Base-by-base conservation (phyloP, 1,140 invertebrate species). In the Coelopa frigida region DNA sequence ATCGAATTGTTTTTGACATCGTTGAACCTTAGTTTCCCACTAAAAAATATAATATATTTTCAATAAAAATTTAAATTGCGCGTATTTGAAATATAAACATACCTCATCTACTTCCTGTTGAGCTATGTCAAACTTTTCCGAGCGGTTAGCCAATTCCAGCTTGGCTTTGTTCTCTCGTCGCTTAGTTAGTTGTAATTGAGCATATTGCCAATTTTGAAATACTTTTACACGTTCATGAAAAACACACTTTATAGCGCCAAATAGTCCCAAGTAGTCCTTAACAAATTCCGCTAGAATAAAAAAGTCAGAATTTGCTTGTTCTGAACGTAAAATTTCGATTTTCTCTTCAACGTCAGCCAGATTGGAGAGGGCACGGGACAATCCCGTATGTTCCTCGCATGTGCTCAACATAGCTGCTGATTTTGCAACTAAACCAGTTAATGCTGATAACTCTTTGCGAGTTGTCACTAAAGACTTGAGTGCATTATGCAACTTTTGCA, bases 191-290 rank as follows among this genome's bases (percentile, higher is more conserved):
- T 87, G 93, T 72, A 90, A 83, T 72, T 97, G 91, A 33, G 94
- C 89, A 64, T 94, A 91, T 69, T 98, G 94, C 91, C 95, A 98
- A 56, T 87, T 89, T 73, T 98, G 94, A 72, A 95, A 99, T 1
- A 89, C 84, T 44, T 99, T 98, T 0, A 98, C 93, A 57, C 96
- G 78, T 71, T 98, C 94, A 65, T 96, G 91, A 59, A 99, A 96
- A n/a, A 94, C 91, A 65, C 95, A 93, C 73, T 96, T 94, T 24
- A 98, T 90, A 47, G 93, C 84, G 2, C 85, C 87, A 59, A 98
- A 85, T 3, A 99, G 75, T 5, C 87, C 83, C 18, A 99, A 82
- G 66, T 99, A 98, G 71, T 99, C 96, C 57, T 95, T 92, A 24
- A 98, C 73, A 49, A 95, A 80, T 76, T 99, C 95, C 38, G 88